Base-by-base conservation (phyloP, 2,888 invertebrate species). In the Drosophila nigricruria region DNA sequence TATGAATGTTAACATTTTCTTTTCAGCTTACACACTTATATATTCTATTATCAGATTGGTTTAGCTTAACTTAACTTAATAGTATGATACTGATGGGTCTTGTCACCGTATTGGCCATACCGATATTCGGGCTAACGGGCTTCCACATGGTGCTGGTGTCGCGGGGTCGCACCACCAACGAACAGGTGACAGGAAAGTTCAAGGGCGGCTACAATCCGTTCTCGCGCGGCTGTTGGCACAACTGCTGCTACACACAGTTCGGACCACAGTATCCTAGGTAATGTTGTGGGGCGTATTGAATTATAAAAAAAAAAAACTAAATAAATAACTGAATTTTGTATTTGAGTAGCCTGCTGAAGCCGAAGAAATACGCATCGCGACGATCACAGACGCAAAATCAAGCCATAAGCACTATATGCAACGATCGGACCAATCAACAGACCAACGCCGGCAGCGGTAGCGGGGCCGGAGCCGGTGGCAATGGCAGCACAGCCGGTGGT, bases 131-230 rank as follows among this genome's bases (percentile, higher is more conserved):
- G 82, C 94, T 99, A 91, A 99, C 99, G 71, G 98, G 98, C 73
- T 99, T 99, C 94, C 99, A 99, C 93, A 96, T 99, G 94, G 97
- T 99, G 89, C 95, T 99, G 82, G 98, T 99, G 61, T 97, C 98
- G 32, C 94, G 99, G 73, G 99, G 99, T 42, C 95, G 99, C 79
- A 99, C 99, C 65, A 99, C 99, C 79, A 99, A 99, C 94, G 99
- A 99, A 94, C 99, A 99, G 95, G 99, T 99, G 73, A 99, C 99
- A 18, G 99, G 99, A 66, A 99, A 99, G 94, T 99, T 99, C 94
- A 97, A 98, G 91, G 98, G 98, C 62, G 99, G 98, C 42, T 98
- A 97, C 93, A 99, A 99, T 94, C 99, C 99, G 61, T 99, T 99
- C 94, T 98, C 98, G 5, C 95, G 96, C 91, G 99, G 99, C 34